These are phyloP conservation scores for Campoplex nolae DNA, from an alignment of 2,888 invertebrate genomes.

Conservation along the genomic window DNA sequence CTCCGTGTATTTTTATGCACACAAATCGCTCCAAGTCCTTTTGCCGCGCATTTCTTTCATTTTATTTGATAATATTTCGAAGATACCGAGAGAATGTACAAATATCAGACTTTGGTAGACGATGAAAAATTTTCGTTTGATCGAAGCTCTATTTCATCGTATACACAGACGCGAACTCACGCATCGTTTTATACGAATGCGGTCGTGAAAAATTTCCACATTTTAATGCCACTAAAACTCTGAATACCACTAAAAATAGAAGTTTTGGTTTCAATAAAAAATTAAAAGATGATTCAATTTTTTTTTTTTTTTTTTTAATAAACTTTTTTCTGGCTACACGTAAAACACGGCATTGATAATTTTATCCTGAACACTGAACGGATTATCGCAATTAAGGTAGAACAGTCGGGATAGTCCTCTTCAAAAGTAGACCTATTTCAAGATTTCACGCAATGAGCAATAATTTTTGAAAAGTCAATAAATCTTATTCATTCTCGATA, in stretches of 20 bases:
- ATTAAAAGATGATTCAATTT: neutral
- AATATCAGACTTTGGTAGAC: neutral
- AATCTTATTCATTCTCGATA: no score
- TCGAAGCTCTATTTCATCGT: neutral
- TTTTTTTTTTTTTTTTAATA: neutral
- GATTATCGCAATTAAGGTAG: no score
- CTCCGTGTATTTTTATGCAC: constrained; percentile 58
- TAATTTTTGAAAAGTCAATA: no score
- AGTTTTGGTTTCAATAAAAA: neutral
- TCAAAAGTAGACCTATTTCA: no score
- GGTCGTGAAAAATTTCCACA: neutral
- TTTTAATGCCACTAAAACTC: neutral
- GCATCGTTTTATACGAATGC: neutral
- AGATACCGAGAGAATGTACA: neutral
- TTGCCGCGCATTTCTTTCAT: constrained; percentile 29
- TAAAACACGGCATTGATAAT: neutral
- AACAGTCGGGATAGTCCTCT: no score
- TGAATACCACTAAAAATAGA: neutral
- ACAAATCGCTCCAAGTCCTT: constrained; percentile 46
- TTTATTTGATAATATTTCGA: constrained; percentile 1
- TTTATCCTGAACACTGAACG: neutral
- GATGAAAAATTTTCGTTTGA: neutral
- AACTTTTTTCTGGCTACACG: neutral
- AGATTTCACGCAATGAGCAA: no score
- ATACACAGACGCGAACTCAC: no score